phyloP scores from a whole-genome alignment of 2,113 vertebrate genomes.

The Pseudopipra pipra region DNA sequence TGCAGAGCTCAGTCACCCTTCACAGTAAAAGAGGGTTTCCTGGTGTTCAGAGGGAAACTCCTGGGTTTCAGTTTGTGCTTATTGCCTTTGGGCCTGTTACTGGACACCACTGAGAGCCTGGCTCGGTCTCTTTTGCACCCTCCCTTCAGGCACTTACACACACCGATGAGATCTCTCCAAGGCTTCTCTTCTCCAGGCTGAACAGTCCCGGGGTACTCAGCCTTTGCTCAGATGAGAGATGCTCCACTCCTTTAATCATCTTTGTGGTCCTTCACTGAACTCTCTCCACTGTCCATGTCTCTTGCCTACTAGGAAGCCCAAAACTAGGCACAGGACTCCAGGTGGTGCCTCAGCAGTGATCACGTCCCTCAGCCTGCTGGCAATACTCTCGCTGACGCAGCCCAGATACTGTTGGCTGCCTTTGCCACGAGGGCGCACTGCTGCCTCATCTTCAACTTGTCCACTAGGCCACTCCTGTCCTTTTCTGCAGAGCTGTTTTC shows the following conservation, averaged over 20 bases:
- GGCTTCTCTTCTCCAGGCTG: neutral
- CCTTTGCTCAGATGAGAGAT: neutral
- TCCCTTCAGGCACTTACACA: neutral
- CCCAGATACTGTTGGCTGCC: neutral
- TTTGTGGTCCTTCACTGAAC: neutral
- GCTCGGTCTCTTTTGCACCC: neutral
- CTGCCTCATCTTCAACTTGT: slow-evolving; percentile 24
- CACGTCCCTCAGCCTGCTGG: neutral
- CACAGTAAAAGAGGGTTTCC: neutral
- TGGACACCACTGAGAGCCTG: neutral
- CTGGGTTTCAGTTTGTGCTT: neutral
- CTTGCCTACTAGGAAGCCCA: neutral
- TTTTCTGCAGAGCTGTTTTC: neutral
- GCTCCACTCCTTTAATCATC: neutral
- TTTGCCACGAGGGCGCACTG: slow-evolving; percentile 44
- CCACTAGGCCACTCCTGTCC: neutral
- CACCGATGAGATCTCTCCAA: neutral
- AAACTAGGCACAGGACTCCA: neutral
- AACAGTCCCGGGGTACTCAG: neutral
- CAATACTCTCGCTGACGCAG: neutral
- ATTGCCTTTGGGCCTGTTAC: neutral
- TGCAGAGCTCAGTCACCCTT: neutral
- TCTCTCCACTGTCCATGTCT: neutral
- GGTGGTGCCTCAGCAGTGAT: neutral
- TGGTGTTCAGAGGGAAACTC: neutral